A percentile compares a stretch with the other conserved stretches of the same genome.
These are phyloP conservation scores for Entomobrya multifasciata DNA, from an alignment of 2,888 invertebrate species.

Conservation along the genomic window DNA sequence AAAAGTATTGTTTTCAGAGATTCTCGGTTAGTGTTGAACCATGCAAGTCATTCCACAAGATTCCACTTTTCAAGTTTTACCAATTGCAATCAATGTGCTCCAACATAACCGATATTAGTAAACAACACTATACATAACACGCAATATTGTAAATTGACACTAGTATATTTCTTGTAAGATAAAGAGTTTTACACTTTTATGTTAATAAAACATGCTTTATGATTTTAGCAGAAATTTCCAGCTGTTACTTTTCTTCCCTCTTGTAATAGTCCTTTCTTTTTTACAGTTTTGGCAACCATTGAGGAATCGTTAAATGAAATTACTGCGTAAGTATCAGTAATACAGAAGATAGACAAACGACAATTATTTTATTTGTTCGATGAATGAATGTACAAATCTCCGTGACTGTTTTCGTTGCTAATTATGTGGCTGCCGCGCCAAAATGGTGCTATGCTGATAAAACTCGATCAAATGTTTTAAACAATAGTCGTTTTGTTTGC, in stretches of 20 bases:
- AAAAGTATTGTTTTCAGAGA: not conserved
- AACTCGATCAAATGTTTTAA: not conserved
- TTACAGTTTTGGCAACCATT: constrained; percentile 23
- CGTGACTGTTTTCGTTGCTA: not conserved
- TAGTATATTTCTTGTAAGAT: not conserved
- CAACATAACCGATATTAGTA: constrained; percentile 47
- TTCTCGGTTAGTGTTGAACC: constrained; percentile 15
- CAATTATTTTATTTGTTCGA: not conserved
- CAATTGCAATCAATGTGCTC: too few relatives aligned
- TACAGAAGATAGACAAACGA: not conserved
- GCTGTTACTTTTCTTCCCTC: constrained; percentile 11
- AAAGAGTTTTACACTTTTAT: constrained; percentile 40
- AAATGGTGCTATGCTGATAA: not conserved
- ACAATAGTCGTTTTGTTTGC: not conserved
- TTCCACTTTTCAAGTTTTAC: constrained; percentile 39
- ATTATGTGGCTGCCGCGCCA: constrained; percentile 12
- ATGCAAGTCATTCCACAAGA: constrained; percentile 37
- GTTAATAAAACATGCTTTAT: constrained; percentile 63
- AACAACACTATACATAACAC: constrained; percentile 1
- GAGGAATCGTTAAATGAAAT: constrained; percentile 27
- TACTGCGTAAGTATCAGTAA: not conserved
- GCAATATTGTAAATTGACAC: not conserved
- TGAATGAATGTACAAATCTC: constrained; percentile 41
- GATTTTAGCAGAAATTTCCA: constrained; percentile 55
- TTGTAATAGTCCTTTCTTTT: not conserved